These are phyloP conservation scores for Eucidaris tribuloides DNA, from an alignment of 35 echinoderm and acorn worm genomes.

Conservation along the genomic window DNA sequence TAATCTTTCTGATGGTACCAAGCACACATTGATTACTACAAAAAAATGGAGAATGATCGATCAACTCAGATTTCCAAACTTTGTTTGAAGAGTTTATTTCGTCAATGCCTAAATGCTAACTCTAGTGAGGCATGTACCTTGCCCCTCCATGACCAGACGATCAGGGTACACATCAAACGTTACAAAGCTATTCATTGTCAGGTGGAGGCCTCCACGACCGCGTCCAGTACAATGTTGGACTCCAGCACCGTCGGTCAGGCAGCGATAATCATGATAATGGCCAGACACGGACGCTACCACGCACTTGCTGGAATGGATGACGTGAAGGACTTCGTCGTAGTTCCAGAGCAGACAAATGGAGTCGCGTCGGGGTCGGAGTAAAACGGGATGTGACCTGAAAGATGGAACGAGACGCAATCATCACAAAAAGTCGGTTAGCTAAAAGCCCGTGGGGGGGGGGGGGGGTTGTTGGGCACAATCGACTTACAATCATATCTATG, in stretches of 20 bases:
- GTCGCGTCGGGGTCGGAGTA: not conserved
- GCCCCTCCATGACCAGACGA: slow-evolving; percentile 21
- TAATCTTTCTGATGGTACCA: too few relatives aligned
- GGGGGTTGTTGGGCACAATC: too few relatives aligned
- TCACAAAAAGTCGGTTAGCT: too few relatives aligned
- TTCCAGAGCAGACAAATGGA: slow-evolving; percentile 56
- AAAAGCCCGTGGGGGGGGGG: too few relatives aligned
- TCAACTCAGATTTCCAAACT: too few relatives aligned
- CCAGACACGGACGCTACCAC: slow-evolving; percentile 65
- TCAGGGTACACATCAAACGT: slow-evolving; percentile 63
- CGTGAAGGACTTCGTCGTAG: slow-evolving; percentile 48
- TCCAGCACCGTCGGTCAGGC: slow-evolving; percentile 25
- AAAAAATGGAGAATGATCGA: too few relatives aligned
- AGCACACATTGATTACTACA: too few relatives aligned
- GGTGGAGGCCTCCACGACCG: slow-evolving; percentile 57
- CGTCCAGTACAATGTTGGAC: slow-evolving; percentile 60
- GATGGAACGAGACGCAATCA: too few relatives aligned
- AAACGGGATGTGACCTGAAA: too few relatives aligned
- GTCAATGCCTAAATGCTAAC: slow-evolving; percentile 6
- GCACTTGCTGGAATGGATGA: slow-evolving; percentile 36
- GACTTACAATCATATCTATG: too few relatives aligned
- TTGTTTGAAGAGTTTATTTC: too few relatives aligned
- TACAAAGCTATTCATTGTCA: slow-evolving; percentile 48
- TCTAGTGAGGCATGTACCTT: not conserved
- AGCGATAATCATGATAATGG: slow-evolving; percentile 45